phyloP scores from a whole-genome alignment of 2,113 vertebrate genomes.

The Tragelaphus strepsiceros region DNA sequence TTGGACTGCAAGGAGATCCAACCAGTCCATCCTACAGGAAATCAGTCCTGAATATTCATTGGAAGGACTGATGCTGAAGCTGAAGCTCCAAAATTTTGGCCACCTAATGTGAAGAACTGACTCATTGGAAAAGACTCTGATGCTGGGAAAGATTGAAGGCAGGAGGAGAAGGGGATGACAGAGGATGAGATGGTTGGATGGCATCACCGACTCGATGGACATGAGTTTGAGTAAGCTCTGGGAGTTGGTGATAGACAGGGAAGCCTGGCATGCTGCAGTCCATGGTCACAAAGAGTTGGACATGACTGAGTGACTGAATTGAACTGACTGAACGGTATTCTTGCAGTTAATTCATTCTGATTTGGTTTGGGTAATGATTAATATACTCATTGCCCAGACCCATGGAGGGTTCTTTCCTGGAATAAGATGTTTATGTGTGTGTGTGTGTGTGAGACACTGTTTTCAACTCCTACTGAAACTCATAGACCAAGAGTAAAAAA shows the following conservation, averaged over 20 bases:
- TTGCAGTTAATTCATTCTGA: not conserved
- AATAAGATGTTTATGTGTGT: not conserved
- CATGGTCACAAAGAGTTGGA: not conserved
- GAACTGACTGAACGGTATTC: not conserved
- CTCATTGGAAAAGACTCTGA: not conserved
- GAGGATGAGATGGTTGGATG: not conserved
- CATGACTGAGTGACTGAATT: not conserved
- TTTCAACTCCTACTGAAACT: not conserved
- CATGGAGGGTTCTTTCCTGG: not conserved
- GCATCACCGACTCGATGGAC: rapidly evolving
- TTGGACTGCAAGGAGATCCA: not conserved
- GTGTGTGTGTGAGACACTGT: not conserved
- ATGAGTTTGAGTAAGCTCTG: not conserved
- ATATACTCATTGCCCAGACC: not conserved
- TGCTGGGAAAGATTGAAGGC: not conserved
- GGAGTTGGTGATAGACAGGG: rapidly evolving
- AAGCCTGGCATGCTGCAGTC: not conserved
- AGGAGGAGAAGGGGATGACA: rapidly evolving
- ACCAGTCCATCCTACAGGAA: not conserved
- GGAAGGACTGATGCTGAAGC: not conserved
- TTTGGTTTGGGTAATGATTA: not conserved
- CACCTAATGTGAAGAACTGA: rapidly evolving
- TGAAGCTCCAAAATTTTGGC: not conserved
- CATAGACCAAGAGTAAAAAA: not conserved
- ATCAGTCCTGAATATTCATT: not conserved